These are phyloP conservation scores for Asbolus verrucosus DNA, from an alignment of 1,140 invertebrate genomes.

Conservation along the genomic window DNA sequence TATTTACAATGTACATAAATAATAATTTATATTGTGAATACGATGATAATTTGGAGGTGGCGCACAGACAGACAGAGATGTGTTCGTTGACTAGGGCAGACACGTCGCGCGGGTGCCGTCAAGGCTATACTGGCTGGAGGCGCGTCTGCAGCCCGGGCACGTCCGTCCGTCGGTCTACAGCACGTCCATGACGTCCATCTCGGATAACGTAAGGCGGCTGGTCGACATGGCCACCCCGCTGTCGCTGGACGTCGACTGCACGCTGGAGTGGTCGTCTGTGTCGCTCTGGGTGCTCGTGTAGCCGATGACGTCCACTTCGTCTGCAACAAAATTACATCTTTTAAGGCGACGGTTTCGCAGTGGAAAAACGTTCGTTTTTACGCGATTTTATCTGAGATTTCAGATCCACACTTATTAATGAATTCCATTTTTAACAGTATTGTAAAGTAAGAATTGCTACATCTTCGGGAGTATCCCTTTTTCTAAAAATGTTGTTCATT, in stretches of 20 bases:
- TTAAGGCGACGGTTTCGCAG: no score
- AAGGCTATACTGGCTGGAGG: constrained; percentile 56
- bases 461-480: no score
- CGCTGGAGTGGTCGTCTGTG: constrained; percentile 84
- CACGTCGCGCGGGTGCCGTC: constrained; percentile 23
- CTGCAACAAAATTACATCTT: constrained; percentile 73
- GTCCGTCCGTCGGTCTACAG: constrained; percentile 60
- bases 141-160: constrained; percentile 52
- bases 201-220: constrained; percentile 71
- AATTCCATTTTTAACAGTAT: no score
- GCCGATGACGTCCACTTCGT: constrained; percentile 89
- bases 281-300: constrained; percentile 89
- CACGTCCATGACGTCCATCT: constrained; percentile 66
- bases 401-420: no score
- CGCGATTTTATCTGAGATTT: no score
- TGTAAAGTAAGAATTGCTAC: no score
- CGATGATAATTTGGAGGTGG: constrained; percentile 52
- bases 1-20: constrained; percentile 63
- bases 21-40: constrained; percentile 59
- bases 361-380: no score
- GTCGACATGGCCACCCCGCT: constrained; percentile 82
- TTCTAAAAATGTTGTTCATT: no score
- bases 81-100: constrained; percentile 60
- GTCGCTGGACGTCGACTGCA: constrained; percentile 81
- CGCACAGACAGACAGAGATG: constrained; percentile 40